Percentiles rank a stretch among this genome's conserved stretches.
Evolutionary conservation across 2,797 vertebrate genomes (phyloP).

Genomic region (Tenualosa thibaudeaui): DNA sequence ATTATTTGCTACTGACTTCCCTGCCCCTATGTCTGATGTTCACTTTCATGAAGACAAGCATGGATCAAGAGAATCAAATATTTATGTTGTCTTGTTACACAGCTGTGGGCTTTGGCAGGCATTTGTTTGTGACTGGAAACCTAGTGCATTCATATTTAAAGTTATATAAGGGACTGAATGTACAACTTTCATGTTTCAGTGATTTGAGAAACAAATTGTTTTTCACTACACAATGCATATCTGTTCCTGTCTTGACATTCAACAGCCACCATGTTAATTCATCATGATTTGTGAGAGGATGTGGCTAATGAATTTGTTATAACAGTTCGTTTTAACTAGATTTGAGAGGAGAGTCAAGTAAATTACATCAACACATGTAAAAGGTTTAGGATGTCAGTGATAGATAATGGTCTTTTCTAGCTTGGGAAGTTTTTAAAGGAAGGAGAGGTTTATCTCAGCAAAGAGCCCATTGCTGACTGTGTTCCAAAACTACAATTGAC

Average conservation of each 20-base stretch:
- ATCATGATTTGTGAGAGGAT: background rate
- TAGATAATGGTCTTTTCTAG: background rate
- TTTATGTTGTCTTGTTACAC: background rate
- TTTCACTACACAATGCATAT: background rate
- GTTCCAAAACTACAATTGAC: no score
- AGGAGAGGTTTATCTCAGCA: no score
- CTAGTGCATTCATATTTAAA: background rate
- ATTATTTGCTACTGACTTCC: background rate
- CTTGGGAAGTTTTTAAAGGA: background rate
- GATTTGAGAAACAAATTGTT: background rate
- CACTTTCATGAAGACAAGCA: background rate
- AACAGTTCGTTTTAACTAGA: background rate
- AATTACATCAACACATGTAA: conserved; percentile 22
- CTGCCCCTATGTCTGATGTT: background rate
- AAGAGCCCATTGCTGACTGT: no score
- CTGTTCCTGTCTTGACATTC: background rate
- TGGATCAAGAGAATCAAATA: background rate
- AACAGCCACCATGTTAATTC: background rate
- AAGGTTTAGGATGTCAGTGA: background rate
- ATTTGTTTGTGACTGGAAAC: background rate
- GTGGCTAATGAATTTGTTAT: background rate
- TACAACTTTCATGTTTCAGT: background rate
- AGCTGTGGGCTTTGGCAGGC: background rate
- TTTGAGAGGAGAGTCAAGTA: background rate
- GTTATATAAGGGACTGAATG: background rate